Evolutionary conservation across 2,888 invertebrate species (phyloP).

Genomic region (Pachycephus smyrnensis): DNA sequence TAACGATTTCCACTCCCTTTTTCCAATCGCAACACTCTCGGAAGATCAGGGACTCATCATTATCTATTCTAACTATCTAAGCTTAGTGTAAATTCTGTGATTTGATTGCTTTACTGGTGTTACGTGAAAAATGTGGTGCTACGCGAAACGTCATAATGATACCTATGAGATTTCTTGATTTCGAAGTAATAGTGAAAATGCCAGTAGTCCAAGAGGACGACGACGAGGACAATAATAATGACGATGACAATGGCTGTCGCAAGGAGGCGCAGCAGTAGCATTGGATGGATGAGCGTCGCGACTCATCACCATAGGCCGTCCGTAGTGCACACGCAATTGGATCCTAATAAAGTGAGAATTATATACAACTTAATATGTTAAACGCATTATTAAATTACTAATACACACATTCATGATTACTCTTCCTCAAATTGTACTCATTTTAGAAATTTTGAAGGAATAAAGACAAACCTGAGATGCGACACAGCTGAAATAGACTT

Average conservation of each 20-base stretch:
- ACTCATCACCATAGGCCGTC: slow-evolving; percentile 45
- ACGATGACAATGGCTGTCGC: slow-evolving; percentile 64
- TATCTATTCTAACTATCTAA: not conserved
- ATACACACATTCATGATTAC: not conserved
- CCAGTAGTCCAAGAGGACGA: slow-evolving; percentile 3
- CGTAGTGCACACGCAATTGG: slow-evolving; percentile 39
- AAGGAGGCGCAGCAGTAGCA: slow-evolving; percentile 76
- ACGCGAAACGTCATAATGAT: not conserved
- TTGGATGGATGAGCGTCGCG: slow-evolving; percentile 68
- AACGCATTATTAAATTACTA: not conserved
- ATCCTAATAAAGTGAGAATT: slow-evolving; percentile 34
- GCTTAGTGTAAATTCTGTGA: not conserved
- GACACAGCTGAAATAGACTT: too few species aligned
- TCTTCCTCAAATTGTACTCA: not conserved
- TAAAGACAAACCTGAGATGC: not conserved
- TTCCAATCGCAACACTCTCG: not conserved
- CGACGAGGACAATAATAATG: not conserved
- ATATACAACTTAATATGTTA: not conserved
- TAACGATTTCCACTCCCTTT: not conserved
- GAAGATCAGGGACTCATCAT: not conserved
- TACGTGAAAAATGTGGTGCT: not conserved
- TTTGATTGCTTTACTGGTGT: not conserved
- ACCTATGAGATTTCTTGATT: not conserved
- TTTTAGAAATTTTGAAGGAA: not conserved
- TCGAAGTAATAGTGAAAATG: not conserved